A percentile compares a stretch with the other conserved stretches of the same genome.
Conservation (phyloP, 2,888 invertebrate genomes). For the Epinotia demarniana region DNA sequence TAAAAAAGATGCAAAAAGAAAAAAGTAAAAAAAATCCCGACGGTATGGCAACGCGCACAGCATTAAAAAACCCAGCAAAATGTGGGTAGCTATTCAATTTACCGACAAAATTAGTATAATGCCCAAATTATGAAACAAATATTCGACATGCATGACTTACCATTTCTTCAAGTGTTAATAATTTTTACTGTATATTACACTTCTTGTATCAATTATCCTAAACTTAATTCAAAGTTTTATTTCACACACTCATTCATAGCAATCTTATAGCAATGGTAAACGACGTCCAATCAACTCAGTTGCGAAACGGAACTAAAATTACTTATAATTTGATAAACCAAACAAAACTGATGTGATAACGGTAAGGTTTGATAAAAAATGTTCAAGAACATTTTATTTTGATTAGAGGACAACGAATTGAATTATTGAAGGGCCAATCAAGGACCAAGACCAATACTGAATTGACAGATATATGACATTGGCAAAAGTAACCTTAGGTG, state of each 20-base stretch:
- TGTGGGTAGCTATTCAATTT: conserved; percentile 16
- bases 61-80: neutral
- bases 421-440: neutral
- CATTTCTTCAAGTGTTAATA: conserved; percentile 21
- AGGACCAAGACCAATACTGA: no score
- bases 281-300: conserved; percentile 1
- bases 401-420: neutral
- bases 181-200: neutral
- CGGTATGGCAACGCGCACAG: neutral
- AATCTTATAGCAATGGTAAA: neutral
- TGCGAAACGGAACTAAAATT: conserved; percentile 37
- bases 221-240: neutral
- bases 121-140: neutral
- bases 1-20: neutral
- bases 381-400: conserved; percentile 32
- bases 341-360: conserved; percentile 40
- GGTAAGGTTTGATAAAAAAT: conserved; percentile 28
- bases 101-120: neutral
- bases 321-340: conserved; percentile 24
- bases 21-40: neutral
- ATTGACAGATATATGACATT: conserved; percentile 6
- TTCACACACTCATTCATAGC: neutral
- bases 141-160: neutral
- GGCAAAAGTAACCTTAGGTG: neutral
- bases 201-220: neutral